Evolutionary conservation across 1,140 invertebrate species (phyloP).

Genomic region (Eupristina koningsbergeri): DNA sequence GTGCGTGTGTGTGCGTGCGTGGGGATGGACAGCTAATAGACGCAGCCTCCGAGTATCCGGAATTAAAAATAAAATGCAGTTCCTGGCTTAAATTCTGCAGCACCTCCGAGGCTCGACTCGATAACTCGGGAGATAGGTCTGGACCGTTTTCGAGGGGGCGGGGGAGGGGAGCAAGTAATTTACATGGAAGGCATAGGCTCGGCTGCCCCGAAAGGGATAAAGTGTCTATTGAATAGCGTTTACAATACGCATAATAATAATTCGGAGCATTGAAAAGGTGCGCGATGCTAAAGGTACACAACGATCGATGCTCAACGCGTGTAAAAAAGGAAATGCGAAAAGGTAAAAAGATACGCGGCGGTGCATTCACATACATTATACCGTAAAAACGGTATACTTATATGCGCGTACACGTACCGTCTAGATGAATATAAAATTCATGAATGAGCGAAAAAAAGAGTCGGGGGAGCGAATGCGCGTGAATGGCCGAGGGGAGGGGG

Average conservation of each 20-base stretch:
- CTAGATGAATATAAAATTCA: slow-evolving; percentile 27
- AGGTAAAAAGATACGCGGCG: slow-evolving; percentile 11
- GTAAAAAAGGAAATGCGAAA: slow-evolving; percentile 5
- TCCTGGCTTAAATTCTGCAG: not conserved
- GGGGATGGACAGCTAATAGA: not conserved
- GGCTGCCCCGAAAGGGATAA: not conserved
- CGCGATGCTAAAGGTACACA: too few relatives aligned
- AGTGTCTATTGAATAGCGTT: not conserved
- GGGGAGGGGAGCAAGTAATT: not conserved
- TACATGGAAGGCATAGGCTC: not conserved
- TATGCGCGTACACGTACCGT: slow-evolving; percentile 7
- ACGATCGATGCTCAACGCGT: not conserved
- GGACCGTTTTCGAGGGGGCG: not conserved
- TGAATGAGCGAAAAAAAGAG: slow-evolving; percentile 21
- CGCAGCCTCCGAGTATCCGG: not conserved
- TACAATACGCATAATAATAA: not conserved
- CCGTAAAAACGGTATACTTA: slow-evolving; percentile 10
- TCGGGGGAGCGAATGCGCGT: not conserved
- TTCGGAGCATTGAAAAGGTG: not conserved
- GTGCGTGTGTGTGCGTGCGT: too few relatives aligned
- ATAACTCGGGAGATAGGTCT: too few relatives aligned
- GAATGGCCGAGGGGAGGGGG: not conserved
- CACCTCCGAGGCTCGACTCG: too few relatives aligned
- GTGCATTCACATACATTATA: slow-evolving; percentile 4
- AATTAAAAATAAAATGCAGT: not conserved